Conservation (phyloP, 2,888 invertebrate genomes). For the Celastrina argiolus region DNA sequence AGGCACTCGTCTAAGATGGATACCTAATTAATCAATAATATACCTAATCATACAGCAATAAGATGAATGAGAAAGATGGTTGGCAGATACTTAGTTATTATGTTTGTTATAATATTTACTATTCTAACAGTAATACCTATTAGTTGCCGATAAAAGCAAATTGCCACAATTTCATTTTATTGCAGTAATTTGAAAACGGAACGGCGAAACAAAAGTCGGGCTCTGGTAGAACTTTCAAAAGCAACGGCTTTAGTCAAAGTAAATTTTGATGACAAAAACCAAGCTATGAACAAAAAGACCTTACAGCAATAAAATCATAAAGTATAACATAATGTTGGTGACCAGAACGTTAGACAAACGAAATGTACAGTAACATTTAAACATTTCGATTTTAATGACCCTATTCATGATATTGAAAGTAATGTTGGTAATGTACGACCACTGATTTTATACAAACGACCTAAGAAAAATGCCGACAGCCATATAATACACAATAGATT, state of each 20-base stretch:
- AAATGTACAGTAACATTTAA: conserved; percentile 10
- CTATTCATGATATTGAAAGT: conserved; percentile 1
- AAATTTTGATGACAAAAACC: conserved; percentile 2
- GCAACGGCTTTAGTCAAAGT: conserved; percentile 18
- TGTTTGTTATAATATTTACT: background rate
- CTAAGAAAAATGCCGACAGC: background rate
- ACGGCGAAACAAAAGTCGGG: conserved; percentile 51
- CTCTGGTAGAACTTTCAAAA: conserved; percentile 29
- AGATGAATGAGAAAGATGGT: background rate
- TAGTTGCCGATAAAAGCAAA: background rate
- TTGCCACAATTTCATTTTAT: background rate
- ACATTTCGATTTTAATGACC: background rate
- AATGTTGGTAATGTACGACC: background rate
- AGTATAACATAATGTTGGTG: conserved; percentile 8
- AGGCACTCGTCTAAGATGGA: background rate
- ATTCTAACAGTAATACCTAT: background rate
- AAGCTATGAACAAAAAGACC: conserved; percentile 2
- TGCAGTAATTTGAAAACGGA: background rate
- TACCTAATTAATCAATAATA: background rate
- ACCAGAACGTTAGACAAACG: conserved; percentile 14
- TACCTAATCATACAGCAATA: background rate
- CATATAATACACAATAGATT: too few relatives aligned
- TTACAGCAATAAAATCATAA: conserved; percentile 23
- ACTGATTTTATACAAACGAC: background rate
- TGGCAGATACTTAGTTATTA: background rate